A percentile compares a stretch with the other conserved stretches of the same genome.
Conservation (phyloP, 2,113 vertebrate genomes). For the Smithornis capensis region DNA sequence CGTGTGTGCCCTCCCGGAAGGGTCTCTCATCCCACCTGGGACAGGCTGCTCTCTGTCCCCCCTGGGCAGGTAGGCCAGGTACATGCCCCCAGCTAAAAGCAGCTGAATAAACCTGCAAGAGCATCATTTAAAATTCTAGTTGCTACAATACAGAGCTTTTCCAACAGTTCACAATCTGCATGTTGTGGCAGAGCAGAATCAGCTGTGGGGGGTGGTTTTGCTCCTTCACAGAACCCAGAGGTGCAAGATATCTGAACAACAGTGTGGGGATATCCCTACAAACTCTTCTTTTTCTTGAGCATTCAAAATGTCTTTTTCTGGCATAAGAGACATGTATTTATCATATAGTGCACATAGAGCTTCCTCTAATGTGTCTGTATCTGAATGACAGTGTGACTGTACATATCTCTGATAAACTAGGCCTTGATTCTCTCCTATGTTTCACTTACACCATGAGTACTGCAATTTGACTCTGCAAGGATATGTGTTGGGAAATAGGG, state of each 20-base stretch:
- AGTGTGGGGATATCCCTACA: background rate
- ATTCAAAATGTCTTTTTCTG: background rate
- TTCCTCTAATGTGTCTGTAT: background rate
- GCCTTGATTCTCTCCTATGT: background rate
- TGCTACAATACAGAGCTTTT: background rate
- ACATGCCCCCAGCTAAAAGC: background rate
- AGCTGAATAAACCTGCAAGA: background rate
- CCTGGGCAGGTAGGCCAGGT: background rate
- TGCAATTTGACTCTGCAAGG: background rate
- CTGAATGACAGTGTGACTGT: no score
- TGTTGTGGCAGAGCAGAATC: background rate
- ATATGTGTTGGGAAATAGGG: background rate
- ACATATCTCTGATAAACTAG: fast-evolving
- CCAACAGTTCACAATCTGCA: background rate
- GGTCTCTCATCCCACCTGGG: background rate
- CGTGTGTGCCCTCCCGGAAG: background rate
- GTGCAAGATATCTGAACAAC: fast-evolving
- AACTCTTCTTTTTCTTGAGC: background rate
- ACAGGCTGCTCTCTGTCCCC: background rate
- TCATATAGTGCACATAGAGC: fast-evolving
- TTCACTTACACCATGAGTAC: background rate
- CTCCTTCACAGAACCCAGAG: background rate
- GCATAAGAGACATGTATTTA: fast-evolving
- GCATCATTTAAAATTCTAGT: background rate
- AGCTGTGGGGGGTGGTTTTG: background rate